Percentiles rank a stretch among this genome's conserved stretches.
Evolutionary conservation across 1,140 invertebrate genomes (phyloP).

Genomic region (Drosophila nasuta): DNA sequence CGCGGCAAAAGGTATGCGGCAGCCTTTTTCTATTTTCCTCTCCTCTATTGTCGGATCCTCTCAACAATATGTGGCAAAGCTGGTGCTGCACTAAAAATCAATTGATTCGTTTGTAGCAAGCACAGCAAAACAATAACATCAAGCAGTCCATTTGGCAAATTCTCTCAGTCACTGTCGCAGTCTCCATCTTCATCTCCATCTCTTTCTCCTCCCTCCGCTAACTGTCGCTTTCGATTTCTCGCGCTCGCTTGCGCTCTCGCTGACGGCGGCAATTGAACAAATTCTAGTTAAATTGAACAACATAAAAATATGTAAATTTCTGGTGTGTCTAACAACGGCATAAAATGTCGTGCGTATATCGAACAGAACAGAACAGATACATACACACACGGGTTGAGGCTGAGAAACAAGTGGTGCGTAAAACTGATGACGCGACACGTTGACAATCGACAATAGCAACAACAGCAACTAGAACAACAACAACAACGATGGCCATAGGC

Average conservation of each 20-base stretch:
- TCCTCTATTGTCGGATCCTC: neutral
- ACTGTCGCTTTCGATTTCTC: neutral
- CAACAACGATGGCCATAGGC: constrained; percentile 27
- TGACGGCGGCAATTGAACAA: constrained; percentile 34
- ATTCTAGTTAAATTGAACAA: constrained; percentile 55
- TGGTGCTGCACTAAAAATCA: constrained; percentile 34
- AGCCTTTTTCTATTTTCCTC: neutral
- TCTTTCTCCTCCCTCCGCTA: too few species aligned
- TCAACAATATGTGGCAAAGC: constrained; percentile 30
- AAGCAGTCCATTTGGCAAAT: constrained; percentile 14
- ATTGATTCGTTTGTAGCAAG: constrained; percentile 32
- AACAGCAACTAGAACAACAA: constrained; percentile 42
- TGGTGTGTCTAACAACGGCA: constrained; percentile 30
- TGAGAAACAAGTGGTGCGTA: constrained; percentile 69
- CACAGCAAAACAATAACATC: constrained; percentile 26
- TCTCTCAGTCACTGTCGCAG: neutral
- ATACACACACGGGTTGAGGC: constrained; percentile 1
- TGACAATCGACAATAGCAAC: constrained; percentile 61
- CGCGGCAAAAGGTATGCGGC: constrained; percentile 49
- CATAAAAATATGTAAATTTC: constrained; percentile 70
- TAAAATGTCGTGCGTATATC: constrained; percentile 28
- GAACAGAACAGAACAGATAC: constrained; percentile 8
- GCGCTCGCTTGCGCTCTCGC: neutral
- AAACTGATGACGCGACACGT: constrained; percentile 77
- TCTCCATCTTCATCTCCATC: neutral